Evolutionary conservation across 2,888 invertebrate genomes (phyloP).

Genomic region (Drosophila mayaguana): DNA sequence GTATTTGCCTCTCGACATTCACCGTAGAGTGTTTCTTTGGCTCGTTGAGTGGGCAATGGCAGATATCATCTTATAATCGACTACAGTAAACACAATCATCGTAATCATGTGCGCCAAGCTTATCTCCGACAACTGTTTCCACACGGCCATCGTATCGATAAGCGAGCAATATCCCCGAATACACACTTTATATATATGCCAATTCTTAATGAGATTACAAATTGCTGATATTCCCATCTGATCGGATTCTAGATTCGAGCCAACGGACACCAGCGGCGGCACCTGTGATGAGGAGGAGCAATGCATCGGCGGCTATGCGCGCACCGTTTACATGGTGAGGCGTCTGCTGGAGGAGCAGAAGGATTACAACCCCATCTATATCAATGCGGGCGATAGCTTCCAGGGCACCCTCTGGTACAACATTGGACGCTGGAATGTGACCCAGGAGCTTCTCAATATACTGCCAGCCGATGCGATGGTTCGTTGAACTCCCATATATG

Average conservation of each 20-base stretch:
- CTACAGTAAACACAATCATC: slow-evolving; percentile 33
- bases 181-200: neutral
- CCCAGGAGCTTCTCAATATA: slow-evolving; percentile 90
- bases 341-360: slow-evolving; percentile 85
- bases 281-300: slow-evolving; percentile 86
- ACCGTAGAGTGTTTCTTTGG: neutral
- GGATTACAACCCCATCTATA: slow-evolving; percentile 88
- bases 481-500: slow-evolving; percentile 25
- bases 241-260: slow-evolving; percentile 86
- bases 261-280: slow-evolving; percentile 87
- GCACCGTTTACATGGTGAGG: slow-evolving; percentile 87
- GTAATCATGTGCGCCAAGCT: slow-evolving; percentile 26
- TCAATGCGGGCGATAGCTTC: slow-evolving; percentile 94
- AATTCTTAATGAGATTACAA: neutral
- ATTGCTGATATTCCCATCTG: slow-evolving; percentile 13
- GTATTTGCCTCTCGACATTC: neutral
- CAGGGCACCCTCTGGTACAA: slow-evolving; percentile 95
- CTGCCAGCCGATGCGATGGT: slow-evolving; percentile 92
- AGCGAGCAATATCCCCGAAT: neutral
- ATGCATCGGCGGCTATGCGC: slow-evolving; percentile 90
- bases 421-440: slow-evolving; percentile 90
- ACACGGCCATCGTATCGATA: slow-evolving; percentile 8
- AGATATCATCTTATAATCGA: slow-evolving; percentile 35
- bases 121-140: slow-evolving; percentile 3
- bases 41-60: slow-evolving; percentile 4